Base-by-base conservation (phyloP, 2,888 invertebrate genomes). In the Fragum sueziense region DNA sequence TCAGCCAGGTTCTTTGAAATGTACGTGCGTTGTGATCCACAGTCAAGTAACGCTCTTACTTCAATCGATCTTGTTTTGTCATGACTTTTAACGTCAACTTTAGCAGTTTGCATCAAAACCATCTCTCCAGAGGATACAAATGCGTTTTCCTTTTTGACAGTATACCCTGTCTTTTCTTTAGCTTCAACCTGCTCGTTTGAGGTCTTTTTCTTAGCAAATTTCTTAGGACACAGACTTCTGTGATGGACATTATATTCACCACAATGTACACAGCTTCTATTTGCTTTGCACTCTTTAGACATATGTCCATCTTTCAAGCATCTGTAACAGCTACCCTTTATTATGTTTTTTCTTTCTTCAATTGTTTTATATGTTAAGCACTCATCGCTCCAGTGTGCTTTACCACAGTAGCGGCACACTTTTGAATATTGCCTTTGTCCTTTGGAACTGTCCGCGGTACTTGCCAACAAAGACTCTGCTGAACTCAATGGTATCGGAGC, bases 41-140 rank as follows among this genome's bases (percentile, higher is more conserved):
- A n/a, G n/a, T n/a, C n/a, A n/a, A n/a, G n/a, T n/a, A n/a, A n/a
- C n/a, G 67, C 52, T 52, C 52, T 52, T 52, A 52, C 52, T 22
- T 61, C n/a, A 59, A 54, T 22, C 25, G 70, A 70, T 59, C 47
- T 47, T 22, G 29, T 70, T 70, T 31, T 59, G 62, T 54, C 31
- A 70, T 37, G 65, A n/a, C n/a, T n/a, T n/a, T n/a, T n/a, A n/a
- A n/a, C n/a, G n/a, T n/a, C n/a, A n/a, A n/a, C n/a, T n/a, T 33
- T 31, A 31, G 51, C 62, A 20, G 76, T 70, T 37, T 76, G 71
- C 71, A 76, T 76, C 4, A 77, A 22, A 37, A 77, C 68, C 27
- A 65, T 70, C 29, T 77, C 77, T 25, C 59, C 41, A 27, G 59
- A 57, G n/a, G n/a, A n/a, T n/a, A n/a, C n/a, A n/a, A n/a, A n/a